Base-by-base conservation (phyloP, 2,888 invertebrate species). In the Proisotoma minuta region DNA sequence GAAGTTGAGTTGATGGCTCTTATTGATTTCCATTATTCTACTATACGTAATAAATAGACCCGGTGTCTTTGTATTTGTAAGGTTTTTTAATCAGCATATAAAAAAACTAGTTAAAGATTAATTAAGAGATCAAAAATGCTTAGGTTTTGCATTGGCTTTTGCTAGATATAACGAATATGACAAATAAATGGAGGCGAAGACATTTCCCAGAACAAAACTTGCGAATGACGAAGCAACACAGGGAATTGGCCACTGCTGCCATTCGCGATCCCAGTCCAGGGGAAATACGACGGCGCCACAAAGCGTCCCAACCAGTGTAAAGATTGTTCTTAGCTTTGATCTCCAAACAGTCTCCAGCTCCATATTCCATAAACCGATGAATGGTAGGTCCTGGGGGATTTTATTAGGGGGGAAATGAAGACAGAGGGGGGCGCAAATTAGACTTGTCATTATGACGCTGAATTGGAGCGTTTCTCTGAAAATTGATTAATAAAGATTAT, bases 201-300 rank as follows among this genome's bases (percentile, higher is more conserved):
- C n/a, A n/a, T n/a, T n/a, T n/a, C n/a, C n/a, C n/a, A n/a, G n/a
- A n/a, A n/a, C n/a, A n/a, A n/a, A 60, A 8, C 62, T 52, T 0
- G 62, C 39, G 20, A 60, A 51, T n/a, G 69, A 60, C 2, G 70
- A 67, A n/a, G 64, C 20, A 0, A 73, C n/a, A 20, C 66, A 68
- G 12, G 73, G 70, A 57, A 72, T 66, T 4, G 73, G 73, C 73
- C 73, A 73, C 47, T 61, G 66, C 52, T 73, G 73, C 91, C 92
- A 94, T 0, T 89, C 87, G 52, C 86, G 82, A 77, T 92, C 89
- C 94, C 94, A 94, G 77, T 94, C 94, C 29, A 94, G 79, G 0
- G 94, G 93, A 69, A 94, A 89, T 1, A 89, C 87, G 60, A 88
- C 82, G 2, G 91, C 89, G 4, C 92, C 91, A 1, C 89, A 75